Conservation (phyloP, 2,888 invertebrate genomes). For the Tribolium freemani region DNA sequence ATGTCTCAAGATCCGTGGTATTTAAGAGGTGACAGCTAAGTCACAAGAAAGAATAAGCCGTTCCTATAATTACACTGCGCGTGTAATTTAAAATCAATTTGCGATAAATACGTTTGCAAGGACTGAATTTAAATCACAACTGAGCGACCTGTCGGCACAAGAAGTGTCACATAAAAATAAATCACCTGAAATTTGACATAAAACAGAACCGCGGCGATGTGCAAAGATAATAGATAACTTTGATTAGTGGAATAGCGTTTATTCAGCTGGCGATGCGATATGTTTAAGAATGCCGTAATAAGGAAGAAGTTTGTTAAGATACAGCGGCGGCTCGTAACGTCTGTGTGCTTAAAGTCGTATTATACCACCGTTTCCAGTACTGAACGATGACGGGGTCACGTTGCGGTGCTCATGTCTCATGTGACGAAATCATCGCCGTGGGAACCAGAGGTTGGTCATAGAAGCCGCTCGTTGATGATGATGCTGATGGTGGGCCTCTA, state of each 20-base stretch:
- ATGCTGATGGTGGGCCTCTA: constrained; percentile 17
- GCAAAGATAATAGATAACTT: constrained; percentile 62
- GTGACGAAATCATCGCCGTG: constrained; percentile 56
- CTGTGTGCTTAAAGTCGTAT: constrained; percentile 18
- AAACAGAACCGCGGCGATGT: constrained; percentile 61
- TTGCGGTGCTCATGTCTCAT: constrained; percentile 40
- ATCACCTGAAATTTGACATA: constrained; percentile 29
- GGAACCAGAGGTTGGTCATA: constrained; percentile 51
- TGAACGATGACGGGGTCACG: constrained; percentile 51
- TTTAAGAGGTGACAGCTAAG: not conserved
- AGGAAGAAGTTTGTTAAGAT: constrained; percentile 65
- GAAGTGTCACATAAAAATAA: not conserved
- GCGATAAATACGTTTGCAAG: not conserved
- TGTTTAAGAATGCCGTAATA: constrained; percentile 64
- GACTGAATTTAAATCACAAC: not conserved
- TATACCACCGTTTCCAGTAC: constrained; percentile 18
- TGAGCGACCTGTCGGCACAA: not conserved
- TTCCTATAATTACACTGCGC: not conserved
- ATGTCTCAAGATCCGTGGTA: not conserved
- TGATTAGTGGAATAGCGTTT: constrained; percentile 59
- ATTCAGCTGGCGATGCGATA: constrained; percentile 58
- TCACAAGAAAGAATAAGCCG: not conserved
- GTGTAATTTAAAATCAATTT: not conserved
- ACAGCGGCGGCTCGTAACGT: constrained; percentile 54
- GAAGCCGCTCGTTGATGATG: constrained; percentile 49